phyloP scores from a whole-genome alignment of 2,888 invertebrate genomes.

The Gryllus longicercus region DNA sequence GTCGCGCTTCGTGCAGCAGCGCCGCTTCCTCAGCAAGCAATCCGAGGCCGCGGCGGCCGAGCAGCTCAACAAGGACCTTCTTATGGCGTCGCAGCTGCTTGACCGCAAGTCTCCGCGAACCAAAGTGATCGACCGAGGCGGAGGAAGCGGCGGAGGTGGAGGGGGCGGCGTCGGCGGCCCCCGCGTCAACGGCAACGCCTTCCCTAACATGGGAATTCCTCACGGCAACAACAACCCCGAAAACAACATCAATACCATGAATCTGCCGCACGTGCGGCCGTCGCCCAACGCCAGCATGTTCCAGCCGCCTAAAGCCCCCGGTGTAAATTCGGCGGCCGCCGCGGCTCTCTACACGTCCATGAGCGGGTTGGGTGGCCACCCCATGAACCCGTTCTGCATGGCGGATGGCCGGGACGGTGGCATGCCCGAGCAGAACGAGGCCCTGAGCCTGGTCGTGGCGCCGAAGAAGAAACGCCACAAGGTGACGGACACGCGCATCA shows the following conservation, averaged over 20 bases:
- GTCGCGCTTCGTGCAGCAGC: conserved; percentile 77
- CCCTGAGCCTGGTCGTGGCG: conserved; percentile 89
- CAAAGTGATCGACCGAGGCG: conserved; percentile 65
- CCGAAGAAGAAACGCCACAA: conserved; percentile 96
- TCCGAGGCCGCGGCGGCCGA: conserved; percentile 77
- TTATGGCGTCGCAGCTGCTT: conserved; percentile 75
- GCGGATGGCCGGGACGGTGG: conserved; percentile 46
- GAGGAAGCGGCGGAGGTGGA: conserved; percentile 33
- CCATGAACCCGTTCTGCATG: conserved; percentile 55
- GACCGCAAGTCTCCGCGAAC: conserved; percentile 81
- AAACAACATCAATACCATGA: conserved; percentile 58
- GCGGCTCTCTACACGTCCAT: conserved; percentile 65
- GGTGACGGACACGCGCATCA: conserved; percentile 91
- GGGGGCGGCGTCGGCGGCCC: conserved; percentile 31
- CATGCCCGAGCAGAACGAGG: conserved; percentile 85
- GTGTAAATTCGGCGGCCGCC: conserved; percentile 52
- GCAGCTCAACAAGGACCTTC: conserved; percentile 78
- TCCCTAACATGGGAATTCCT: conserved; percentile 31
- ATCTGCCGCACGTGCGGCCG: conserved; percentile 61
- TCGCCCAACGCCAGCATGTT: conserved; percentile 72
- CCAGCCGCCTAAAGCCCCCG: conserved; percentile 78
- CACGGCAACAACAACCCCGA: conserved; percentile 42
- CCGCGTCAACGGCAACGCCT: conserved; percentile 34
- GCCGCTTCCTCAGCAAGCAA: conserved; percentile 71
- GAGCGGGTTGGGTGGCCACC: conserved; percentile 53